A percentile compares a stretch with the other conserved stretches of the same genome.
These are phyloP conservation scores for Ormyrus labotus DNA, from an alignment of 2,888 invertebrate genomes.

Conservation along the genomic window DNA sequence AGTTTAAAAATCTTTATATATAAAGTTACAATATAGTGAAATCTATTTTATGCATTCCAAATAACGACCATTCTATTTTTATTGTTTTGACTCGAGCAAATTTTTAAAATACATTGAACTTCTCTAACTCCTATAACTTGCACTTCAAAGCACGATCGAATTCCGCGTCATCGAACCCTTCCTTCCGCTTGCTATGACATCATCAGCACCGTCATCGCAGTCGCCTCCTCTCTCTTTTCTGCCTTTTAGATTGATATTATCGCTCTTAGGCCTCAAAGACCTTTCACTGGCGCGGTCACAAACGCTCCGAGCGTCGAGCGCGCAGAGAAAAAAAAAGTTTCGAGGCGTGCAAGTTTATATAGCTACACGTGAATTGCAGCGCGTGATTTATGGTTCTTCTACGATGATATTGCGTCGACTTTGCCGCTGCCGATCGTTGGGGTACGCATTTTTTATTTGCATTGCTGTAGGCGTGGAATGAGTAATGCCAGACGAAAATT, in stretches of 20 bases:
- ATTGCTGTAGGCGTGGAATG: too few species aligned
- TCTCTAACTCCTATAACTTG: too few species aligned
- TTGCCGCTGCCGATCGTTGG: background rate
- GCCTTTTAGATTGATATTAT: slow-evolving; percentile 41
- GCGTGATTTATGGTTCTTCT: slow-evolving; percentile 19
- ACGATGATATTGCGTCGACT: slow-evolving; percentile 4
- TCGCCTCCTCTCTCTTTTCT: background rate
- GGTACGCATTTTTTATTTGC: too few species aligned
- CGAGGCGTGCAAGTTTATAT: background rate
- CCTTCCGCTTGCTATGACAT: slow-evolving; percentile 32
- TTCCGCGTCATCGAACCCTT: slow-evolving; percentile 41
- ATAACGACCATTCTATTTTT: too few species aligned
- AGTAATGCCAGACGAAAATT: too few species aligned
- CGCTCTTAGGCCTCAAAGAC: slow-evolving; percentile 34
- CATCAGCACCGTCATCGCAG: background rate
- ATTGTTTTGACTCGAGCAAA: too few species aligned
- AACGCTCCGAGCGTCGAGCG: too few species aligned
- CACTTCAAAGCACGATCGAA: background rate
- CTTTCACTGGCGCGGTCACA: slow-evolving; percentile 40
- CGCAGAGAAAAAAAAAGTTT: slow-evolving; percentile 15
- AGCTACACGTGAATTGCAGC: background rate
- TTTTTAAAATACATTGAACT: too few species aligned
- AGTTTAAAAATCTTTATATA: too few species aligned
- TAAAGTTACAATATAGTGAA: too few species aligned
- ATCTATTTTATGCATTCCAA: too few species aligned